These are phyloP conservation scores for Aegypius monachus DNA, from an alignment of 2,113 vertebrate species.

Conservation along the genomic window DNA sequence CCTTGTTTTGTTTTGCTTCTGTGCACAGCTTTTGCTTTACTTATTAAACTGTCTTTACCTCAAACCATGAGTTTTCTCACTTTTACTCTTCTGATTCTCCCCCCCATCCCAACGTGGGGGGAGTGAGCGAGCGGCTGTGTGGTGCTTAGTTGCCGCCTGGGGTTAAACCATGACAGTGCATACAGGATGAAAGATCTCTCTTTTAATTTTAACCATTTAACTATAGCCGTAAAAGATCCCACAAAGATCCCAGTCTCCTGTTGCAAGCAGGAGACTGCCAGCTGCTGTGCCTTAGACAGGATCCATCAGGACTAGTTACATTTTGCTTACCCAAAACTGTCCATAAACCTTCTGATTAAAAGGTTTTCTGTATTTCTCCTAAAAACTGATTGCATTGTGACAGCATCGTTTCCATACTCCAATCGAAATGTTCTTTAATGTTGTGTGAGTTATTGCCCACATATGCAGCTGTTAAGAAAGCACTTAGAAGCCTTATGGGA, in stretches of 20 bases:
- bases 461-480: not conserved
- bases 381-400: not conserved
- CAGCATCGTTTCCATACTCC: not conserved
- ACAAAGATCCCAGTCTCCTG: not conserved
- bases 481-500: not conserved
- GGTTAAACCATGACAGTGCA: not conserved
- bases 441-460: not conserved
- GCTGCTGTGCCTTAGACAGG: not conserved
- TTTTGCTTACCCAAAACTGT: not conserved
- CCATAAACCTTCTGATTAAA: not conserved
- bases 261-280: not conserved
- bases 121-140: not conserved
- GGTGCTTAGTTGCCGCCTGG: not conserved
- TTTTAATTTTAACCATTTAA: not conserved
- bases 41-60: not conserved
- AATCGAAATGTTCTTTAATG: not conserved
- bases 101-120: not conserved
- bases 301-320: not conserved
- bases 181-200: not conserved
- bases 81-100: not conserved
- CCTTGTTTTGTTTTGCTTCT: not conserved
- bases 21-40: not conserved
- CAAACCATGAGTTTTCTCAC: not conserved
- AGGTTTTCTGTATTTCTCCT: not conserved
- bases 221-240: not conserved